Percentiles rank a stretch among this genome's conserved stretches.
Conservation (phyloP, 2,888 invertebrate species). For the Melipona bicolor region DNA sequence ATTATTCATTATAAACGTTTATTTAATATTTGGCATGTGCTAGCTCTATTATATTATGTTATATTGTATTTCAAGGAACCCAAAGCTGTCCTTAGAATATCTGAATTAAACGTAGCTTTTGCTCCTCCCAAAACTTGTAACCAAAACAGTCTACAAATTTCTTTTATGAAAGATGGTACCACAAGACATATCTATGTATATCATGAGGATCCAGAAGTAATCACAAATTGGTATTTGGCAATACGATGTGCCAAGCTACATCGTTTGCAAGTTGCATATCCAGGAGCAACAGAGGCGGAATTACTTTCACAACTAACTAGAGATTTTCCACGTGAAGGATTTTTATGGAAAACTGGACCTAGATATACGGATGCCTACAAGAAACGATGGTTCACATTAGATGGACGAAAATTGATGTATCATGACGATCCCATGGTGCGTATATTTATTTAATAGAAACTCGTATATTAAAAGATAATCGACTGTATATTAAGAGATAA, state of each 20-base stretch:
- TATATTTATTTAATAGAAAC: slow-evolving; percentile 18
- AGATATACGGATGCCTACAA: slow-evolving; percentile 92
- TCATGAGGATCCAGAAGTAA: slow-evolving; percentile 93
- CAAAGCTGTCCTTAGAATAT: slow-evolving; percentile 92
- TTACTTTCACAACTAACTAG: slow-evolving; percentile 90
- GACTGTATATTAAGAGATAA: background rate
- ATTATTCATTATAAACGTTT: background rate
- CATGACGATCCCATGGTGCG: slow-evolving; percentile 92
- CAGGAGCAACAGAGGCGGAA: slow-evolving; percentile 90
- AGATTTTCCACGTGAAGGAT: slow-evolving; percentile 94
- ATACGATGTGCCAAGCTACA: slow-evolving; percentile 94
- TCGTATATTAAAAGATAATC: slow-evolving; percentile 1
- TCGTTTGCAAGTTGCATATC: slow-evolving; percentile 93
- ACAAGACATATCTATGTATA: slow-evolving; percentile 95
- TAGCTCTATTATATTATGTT: background rate
- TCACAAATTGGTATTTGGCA: slow-evolving; percentile 94
- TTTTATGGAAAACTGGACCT: slow-evolving; percentile 95
- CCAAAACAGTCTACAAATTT: slow-evolving; percentile 93
- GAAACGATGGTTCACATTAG: slow-evolving; percentile 95
- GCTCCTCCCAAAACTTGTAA: slow-evolving; percentile 92
- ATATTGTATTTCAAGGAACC: slow-evolving; percentile 87
- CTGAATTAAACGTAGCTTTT: slow-evolving; percentile 93
- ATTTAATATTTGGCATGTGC: background rate
- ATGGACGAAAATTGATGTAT: slow-evolving; percentile 96
- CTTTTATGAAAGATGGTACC: slow-evolving; percentile 93